Percentiles rank a stretch among this genome's conserved stretches.
Conservation (phyloP, 2,888 invertebrate species). For the Pogonocherus hispidulus region DNA sequence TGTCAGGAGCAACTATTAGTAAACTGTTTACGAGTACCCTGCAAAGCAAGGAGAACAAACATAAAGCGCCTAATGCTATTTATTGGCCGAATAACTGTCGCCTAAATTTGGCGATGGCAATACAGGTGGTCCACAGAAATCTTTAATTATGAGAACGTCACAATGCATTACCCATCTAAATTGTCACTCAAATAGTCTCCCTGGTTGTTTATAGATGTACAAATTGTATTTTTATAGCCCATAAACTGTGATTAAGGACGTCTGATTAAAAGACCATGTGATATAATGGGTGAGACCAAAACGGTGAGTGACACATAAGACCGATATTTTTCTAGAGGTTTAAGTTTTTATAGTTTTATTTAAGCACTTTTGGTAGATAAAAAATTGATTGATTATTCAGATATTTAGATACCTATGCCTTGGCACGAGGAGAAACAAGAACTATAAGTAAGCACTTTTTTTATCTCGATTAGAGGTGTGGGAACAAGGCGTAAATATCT, state of each 20-base stretch:
- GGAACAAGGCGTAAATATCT: too few relatives aligned
- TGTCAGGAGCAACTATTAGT: conserved; percentile 13
- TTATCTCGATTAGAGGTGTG: too few relatives aligned
- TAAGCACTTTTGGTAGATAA: too few relatives aligned
- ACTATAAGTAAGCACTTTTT: too few relatives aligned
- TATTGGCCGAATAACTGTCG: conserved; percentile 32
- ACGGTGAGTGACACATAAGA: background rate
- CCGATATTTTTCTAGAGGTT: too few relatives aligned
- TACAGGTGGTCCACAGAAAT: conserved; percentile 30
- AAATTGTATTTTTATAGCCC: conserved; percentile 7
- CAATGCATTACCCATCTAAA: conserved; percentile 5
- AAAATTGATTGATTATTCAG: too few relatives aligned
- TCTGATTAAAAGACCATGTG: background rate
- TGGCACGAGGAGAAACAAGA: too few relatives aligned
- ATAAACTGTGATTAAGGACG: background rate
- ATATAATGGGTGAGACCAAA: background rate
- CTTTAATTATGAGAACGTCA: conserved; percentile 9
- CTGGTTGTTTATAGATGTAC: conserved; percentile 20
- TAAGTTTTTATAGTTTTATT: too few relatives aligned
- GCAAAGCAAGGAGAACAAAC: too few relatives aligned
- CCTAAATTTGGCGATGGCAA: conserved; percentile 29
- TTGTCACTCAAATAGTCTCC: conserved; percentile 15
- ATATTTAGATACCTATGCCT: too few relatives aligned
- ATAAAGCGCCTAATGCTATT: conserved; percentile 14
- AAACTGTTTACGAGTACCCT: background rate